A percentile compares a stretch with the other conserved stretches of the same genome.
Evolutionary conservation across 2,113 vertebrate species (phyloP).

Genomic region (Psittacula cyanocephala): DNA sequence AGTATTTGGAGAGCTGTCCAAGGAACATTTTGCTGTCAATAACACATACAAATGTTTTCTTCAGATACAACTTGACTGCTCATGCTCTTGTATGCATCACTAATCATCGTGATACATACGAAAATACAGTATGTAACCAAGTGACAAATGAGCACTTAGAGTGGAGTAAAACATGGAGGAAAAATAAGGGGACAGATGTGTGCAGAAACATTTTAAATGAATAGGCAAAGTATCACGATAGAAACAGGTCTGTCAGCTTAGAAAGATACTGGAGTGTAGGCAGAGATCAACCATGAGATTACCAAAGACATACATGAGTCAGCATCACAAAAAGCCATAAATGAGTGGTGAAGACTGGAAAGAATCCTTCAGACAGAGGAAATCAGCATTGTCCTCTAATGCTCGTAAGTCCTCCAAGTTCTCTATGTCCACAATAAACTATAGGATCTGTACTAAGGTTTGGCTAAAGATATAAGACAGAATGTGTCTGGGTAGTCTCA

Average conservation of each 20-base stretch:
- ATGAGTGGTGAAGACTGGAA: not conserved
- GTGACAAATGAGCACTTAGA: not conserved
- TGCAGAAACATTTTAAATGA: not conserved
- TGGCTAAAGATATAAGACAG: not conserved
- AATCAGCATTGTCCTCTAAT: not conserved
- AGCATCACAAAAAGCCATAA: not conserved
- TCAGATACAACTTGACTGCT: not conserved
- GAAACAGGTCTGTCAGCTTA: not conserved
- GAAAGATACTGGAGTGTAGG: not conserved
- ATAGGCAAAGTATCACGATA: not conserved
- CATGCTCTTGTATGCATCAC: not conserved
- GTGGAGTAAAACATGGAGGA: not conserved
- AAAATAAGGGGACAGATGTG: not conserved
- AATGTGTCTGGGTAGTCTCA: not conserved
- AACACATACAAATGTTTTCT: not conserved
- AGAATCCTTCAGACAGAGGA: conserved; percentile 5
- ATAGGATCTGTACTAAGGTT: not conserved
- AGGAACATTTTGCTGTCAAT: not conserved
- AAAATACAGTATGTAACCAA: not conserved
- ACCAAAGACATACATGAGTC: not conserved
- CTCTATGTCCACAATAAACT: not conserved
- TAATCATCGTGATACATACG: not conserved
- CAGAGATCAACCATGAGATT: not conserved
- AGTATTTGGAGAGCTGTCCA: not conserved
- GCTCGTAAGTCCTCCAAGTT: not conserved